Percentiles rank a stretch among this genome's conserved stretches.
Evolutionary conservation across 1,140 invertebrate genomes (phyloP).

Genomic region (Bombus pascuorum): DNA sequence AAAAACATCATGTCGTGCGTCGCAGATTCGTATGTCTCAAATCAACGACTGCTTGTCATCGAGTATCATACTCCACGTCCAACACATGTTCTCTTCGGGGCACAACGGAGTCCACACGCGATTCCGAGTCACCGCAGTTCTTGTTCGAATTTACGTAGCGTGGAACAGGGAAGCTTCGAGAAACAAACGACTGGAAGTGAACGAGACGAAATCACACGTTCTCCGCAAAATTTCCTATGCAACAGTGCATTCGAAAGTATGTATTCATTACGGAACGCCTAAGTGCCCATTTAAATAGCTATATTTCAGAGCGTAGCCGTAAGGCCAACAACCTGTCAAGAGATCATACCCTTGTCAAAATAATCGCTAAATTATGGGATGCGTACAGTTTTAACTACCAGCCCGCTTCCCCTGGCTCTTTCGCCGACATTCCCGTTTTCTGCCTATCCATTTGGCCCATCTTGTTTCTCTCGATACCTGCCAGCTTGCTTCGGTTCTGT

Average conservation of each 20-base stretch:
- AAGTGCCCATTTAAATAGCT: conserved; percentile 75
- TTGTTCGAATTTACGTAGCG: background rate
- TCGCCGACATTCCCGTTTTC: conserved; percentile 70
- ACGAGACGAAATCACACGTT: conserved; percentile 16
- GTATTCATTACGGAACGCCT: conserved; percentile 65
- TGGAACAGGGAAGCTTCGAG: background rate
- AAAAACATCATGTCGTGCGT: background rate
- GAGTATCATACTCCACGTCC: background rate
- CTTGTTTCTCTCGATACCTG: conserved; percentile 58
- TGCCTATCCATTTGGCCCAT: conserved; percentile 72
- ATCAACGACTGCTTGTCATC: background rate
- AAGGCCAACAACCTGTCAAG: conserved; percentile 77
- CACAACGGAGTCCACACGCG: background rate
- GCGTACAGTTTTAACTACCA: conserved; percentile 74
- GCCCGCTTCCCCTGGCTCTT: conserved; percentile 45
- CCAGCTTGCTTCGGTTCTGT: conserved; percentile 32
- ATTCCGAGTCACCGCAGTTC: background rate
- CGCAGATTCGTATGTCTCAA: background rate
- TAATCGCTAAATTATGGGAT: conserved; percentile 82
- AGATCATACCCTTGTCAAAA: conserved; percentile 82
- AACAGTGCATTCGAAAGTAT: conserved; percentile 53
- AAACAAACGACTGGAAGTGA: background rate
- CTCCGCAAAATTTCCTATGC: background rate
- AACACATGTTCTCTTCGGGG: background rate
- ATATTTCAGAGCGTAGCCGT: conserved; percentile 74